These are phyloP conservation scores for Phlogophora meticulosa DNA, from an alignment of 2,888 invertebrate genomes.

Conservation along the genomic window DNA sequence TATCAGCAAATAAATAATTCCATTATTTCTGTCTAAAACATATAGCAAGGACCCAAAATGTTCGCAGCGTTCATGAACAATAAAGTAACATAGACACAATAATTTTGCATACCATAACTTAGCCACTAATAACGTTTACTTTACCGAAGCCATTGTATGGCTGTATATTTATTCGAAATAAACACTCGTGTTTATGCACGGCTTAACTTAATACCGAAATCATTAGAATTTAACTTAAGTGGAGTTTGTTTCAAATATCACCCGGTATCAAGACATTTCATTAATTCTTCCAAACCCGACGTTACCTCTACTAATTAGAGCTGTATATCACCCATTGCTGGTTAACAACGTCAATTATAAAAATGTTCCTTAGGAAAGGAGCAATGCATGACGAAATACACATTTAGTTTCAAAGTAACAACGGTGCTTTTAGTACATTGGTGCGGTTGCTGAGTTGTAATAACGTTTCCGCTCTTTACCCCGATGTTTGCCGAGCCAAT, in stretches of 20 bases:
- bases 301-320: neutral
- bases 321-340: conserved; percentile 48
- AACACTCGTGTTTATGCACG: conserved; percentile 68
- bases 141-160: conserved; percentile 37
- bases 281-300: neutral
- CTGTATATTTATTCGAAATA: conserved; percentile 57
- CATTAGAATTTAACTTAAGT: conserved; percentile 77
- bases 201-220: conserved; percentile 76
- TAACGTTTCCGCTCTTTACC: conserved; percentile 88
- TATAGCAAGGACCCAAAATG: too few species aligned
- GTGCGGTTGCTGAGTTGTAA: conserved; percentile 79
- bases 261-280: conserved; percentile 46
- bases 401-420: conserved; percentile 1
- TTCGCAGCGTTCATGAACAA: neutral
- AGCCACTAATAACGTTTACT: conserved; percentile 36
- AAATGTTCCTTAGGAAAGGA: neutral
- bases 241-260: conserved; percentile 74
- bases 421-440: conserved; percentile 33
- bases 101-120: conserved; percentile 10
- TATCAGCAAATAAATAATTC: too few species aligned
- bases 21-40: too few species aligned
- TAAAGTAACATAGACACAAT: conserved; percentile 17
- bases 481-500: conserved; percentile 84
- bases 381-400: conserved; percentile 58
- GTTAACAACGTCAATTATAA: neutral